Evolutionary conservation across 2,113 vertebrate species (phyloP).

Genomic region (Pachyramphus minor): DNA sequence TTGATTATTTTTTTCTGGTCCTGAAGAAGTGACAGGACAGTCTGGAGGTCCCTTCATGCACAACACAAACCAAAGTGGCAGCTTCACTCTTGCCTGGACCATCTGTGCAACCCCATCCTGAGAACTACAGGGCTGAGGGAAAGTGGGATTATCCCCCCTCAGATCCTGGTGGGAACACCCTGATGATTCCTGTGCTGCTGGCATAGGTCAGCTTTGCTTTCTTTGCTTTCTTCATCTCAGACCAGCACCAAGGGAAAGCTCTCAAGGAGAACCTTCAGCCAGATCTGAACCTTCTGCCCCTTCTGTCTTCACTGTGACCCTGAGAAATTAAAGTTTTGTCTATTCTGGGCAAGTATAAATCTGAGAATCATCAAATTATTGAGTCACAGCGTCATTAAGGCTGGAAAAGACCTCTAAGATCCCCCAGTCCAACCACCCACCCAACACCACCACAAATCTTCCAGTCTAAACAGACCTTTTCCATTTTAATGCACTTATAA

Average conservation of each 20-base stretch:
- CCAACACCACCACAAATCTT: not conserved
- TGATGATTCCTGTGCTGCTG: not conserved
- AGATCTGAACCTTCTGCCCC: not conserved
- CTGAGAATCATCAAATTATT: not conserved
- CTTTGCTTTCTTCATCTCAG: not conserved
- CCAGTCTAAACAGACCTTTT: not conserved
- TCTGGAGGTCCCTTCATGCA: not conserved
- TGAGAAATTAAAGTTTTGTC: not conserved
- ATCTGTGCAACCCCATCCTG: too few relatives aligned
- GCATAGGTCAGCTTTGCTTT: not conserved
- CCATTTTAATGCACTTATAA: not conserved
- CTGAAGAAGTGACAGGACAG: not conserved
- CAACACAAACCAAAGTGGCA: not conserved
- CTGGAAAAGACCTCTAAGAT: not conserved
- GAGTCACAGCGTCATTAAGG: too few relatives aligned
- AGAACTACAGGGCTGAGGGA: not conserved
- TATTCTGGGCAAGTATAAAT: not conserved
- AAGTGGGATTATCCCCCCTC: not conserved
- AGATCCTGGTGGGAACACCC: not conserved
- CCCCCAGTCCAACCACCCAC: not conserved
- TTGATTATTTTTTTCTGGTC: not conserved
- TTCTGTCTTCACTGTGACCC: not conserved
- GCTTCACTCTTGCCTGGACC: not conserved
- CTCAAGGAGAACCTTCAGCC: not conserved
- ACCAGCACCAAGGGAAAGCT: not conserved